Base-by-base conservation (phyloP, 2,797 vertebrate species). In the Urosaurus nigricauda region DNA sequence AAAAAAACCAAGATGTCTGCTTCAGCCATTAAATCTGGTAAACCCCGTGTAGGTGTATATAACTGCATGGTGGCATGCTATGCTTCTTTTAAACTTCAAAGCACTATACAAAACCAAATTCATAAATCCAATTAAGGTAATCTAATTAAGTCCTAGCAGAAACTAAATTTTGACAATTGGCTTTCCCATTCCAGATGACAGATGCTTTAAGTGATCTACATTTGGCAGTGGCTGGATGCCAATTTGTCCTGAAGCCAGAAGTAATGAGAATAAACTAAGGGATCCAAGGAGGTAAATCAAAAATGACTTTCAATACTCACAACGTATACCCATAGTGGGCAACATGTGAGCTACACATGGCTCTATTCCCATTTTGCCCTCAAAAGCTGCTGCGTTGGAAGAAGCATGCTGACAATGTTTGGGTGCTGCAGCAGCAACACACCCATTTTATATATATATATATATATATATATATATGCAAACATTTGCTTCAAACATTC, bases 81-180 rank as follows among this genome's bases (percentile, higher is more conserved):
- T 80, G 78, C 14, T 70, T n/a, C 40, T 90, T 86, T 90, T 81
- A 84, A 63, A 74, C n/a, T 88, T 91, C 81, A 90, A 90, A 86
- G 51, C 12, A 70, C 7, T 35, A 5, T 32, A 74, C 47, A 35
- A 70, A 79, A 87, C 51, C 63, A 81, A 85, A 85, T 84, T 81
- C 0, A 88, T 83, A 88, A 85, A 68, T 68, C 63, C 88, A 87
- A 65, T 37, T 56, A 82, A 88, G 77, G 2, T 29, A 89, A 78
- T 26, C 51, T 89, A 80, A 43, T 73, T 87, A 0, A 87, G 73
- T n/a, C 80, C 85, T 32, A 53, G 51, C 83, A 21, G 51, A 75
- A 89, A 47, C 16, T 56, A 80, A 5, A 47, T 88, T 80, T 86
- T 47, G 60, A 32, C 37, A 81, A 87, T 84, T 90, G 60, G 88